Conservation (phyloP, 92 coral and sea anemone species). For the Meandrina meandrites region DNA sequence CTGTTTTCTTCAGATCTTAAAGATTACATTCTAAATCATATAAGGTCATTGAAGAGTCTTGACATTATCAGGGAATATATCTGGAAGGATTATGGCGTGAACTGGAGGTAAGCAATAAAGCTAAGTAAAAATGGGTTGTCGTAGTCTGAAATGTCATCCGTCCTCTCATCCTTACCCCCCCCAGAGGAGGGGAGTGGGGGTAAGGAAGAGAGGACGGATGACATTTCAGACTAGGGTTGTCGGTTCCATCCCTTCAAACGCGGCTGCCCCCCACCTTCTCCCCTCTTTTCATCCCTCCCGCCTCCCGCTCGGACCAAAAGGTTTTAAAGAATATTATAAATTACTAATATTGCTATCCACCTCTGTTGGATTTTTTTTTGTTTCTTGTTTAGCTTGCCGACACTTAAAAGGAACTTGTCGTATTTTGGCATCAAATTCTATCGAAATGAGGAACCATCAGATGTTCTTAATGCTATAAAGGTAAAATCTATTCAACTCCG, state of each 20-base stretch:
- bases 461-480: conserved; percentile 33
- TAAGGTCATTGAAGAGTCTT: conserved; percentile 38
- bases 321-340: neutral
- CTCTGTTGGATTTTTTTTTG: too few species aligned
- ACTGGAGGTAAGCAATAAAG: conserved; percentile 35
- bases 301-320: neutral
- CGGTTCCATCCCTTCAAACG: neutral
- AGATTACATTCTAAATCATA: conserved; percentile 17
- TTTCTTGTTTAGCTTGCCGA: conserved; percentile 22
- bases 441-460: conserved; percentile 27
- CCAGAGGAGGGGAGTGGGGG: too few species aligned
- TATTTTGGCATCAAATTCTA: conserved; percentile 41
- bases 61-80: conserved; percentile 26
- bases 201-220: too few species aligned
- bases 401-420: conserved; percentile 32
- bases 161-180: too few species aligned
- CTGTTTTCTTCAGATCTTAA: conserved; percentile 17
- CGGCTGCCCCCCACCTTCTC: neutral
- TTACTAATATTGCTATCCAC: neutral
- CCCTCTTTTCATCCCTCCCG: too few species aligned
- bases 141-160: too few species aligned
- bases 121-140: neutral
- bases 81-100: conserved; percentile 33
- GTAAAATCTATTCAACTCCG: neutral
- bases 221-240: neutral